Evolutionary conservation across 2,888 invertebrate genomes (phyloP), one percentile per base, ranked within the genome.

Genomic region (Tetramorium bicarinatum): DNA sequence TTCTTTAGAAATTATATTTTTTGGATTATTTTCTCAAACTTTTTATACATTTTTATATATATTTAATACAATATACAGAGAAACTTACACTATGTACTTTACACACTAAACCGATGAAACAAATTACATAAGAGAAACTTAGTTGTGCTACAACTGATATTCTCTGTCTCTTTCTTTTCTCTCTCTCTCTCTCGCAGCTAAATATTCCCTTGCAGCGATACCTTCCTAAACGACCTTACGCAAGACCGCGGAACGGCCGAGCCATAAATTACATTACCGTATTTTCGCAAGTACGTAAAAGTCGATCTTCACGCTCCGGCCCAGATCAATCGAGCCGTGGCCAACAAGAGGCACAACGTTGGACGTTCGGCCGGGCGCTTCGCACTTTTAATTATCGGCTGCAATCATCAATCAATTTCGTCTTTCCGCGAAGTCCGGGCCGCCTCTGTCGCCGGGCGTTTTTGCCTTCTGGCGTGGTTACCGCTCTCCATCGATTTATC

Each of bases 401-500:
- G 88, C 84, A 89, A 91, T 93, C 93, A 93, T 93, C 92, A 93
- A 93, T 93, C 93, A 93, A 91, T 88, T 91, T 85, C 85, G 81
- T 86, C 85, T 86, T 88, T 80, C 84, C 85, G 59, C 82, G 87
- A 89, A 88, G 87, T 71, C 85, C 86, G 87, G 85, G 83, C 89
- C 82, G 83, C 85, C 87, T 85, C 85, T 88, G 85, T 90, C 87
- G 83, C 86, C 84, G 83, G 56, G 47, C 75, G 66, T 90, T 91
- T 91, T 91, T 91, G 88, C 86, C 89, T 83, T 82, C 87, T 82
- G 83, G 87, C 88, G 82, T 79, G 75, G 75, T 86, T 86, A 88
- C 90, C 74, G 74, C 85, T 88, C 88, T 81, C 85, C 87, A 91
- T 92, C 90, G 91, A 92, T 92, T 91, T 87, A 90, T 92, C 88